Evolutionary conservation across 2,797 vertebrate species (phyloP), one percentile per base, ranked within the genome.

Genomic region (Acipenser ruthenus): DNA sequence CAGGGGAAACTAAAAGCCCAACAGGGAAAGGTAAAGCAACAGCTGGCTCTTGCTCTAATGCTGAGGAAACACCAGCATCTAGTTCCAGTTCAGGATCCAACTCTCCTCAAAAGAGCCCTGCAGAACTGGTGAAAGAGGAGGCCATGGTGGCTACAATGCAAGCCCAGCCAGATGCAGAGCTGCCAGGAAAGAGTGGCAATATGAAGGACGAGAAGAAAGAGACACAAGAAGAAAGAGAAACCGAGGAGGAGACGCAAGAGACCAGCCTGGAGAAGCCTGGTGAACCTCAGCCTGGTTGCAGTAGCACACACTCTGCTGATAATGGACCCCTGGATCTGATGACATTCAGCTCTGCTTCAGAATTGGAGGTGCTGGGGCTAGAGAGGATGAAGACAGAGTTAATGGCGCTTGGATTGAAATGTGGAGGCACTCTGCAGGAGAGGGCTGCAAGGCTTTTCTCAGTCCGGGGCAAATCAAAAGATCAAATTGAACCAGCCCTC

Each of bases 381-480:
- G 93, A 93, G 6, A 79, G 72, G 58, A 88, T 99, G 75, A 99
- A 99, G 78, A 67, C 69, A 64, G 90, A 90, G 9, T 80, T 99
- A 51, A 77, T 79, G 83, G 72, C 74, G 3, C 80, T 89, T 1
- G 94, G 94, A 10, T 67, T 98, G 73, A 98, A 98, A 75, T 99
- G 95, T 0, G 96, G 95, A 6, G 96, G 96, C 2, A 93, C 93
- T 0, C 81, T 97, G 37, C 80, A 82, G 8, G 93, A 99, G 75
- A 91, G 95, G 0, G 95, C 95, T 0, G 74, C 83, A 0, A 83
- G 96, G 0, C 94, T 99, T 48, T 94, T 92, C 76, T 87, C 93
- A 0, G 72, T 94, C 74, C 80, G 83, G 70, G 94, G 92, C 10
- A 82, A 93, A 50, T 68, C 67, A 0, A 79, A 67, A 48, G 90